Conservation (phyloP, 2,888 invertebrate genomes). For the Lamellibrachia columna region DNA sequence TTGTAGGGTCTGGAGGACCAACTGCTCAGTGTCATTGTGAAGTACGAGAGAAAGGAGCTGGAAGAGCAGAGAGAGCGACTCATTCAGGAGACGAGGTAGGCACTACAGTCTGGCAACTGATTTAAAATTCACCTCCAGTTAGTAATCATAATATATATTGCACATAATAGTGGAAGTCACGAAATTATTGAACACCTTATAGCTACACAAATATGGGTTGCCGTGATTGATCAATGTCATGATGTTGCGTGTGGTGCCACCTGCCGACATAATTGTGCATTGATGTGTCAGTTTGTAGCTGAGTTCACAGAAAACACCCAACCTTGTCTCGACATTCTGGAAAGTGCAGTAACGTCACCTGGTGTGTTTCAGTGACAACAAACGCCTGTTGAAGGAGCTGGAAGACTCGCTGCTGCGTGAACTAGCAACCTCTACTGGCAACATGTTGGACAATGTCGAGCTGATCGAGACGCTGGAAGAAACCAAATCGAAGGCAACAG, state of each 20-base stretch:
- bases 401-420: conserved; percentile 87
- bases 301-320: not conserved
- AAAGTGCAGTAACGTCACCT: not conserved
- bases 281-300: not conserved
- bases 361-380: conserved; percentile 74
- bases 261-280: not conserved
- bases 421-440: conserved; percentile 83
- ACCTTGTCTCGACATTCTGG: not conserved
- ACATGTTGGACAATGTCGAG: conserved; percentile 92
- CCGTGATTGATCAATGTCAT: not conserved
- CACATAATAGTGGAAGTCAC: not conserved
- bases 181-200: not conserved
- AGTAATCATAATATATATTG: not conserved
- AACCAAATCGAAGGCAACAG: conserved; percentile 85
- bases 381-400: conserved; percentile 81
- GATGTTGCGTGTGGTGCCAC: not conserved
- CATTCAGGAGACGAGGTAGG: conserved; percentile 78
- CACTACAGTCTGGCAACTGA: not conserved
- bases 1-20: conserved; percentile 87
- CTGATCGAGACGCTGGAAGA: conserved; percentile 86
- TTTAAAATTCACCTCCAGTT: not conserved
- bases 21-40: conserved; percentile 86
- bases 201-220: not conserved
- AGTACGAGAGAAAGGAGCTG: conserved; percentile 85
- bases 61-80: conserved; percentile 87